A percentile compares a stretch with the other conserved stretches of the same genome.
Conservation (phyloP, 2,888 invertebrate genomes). For the Cinara cedri region DNA sequence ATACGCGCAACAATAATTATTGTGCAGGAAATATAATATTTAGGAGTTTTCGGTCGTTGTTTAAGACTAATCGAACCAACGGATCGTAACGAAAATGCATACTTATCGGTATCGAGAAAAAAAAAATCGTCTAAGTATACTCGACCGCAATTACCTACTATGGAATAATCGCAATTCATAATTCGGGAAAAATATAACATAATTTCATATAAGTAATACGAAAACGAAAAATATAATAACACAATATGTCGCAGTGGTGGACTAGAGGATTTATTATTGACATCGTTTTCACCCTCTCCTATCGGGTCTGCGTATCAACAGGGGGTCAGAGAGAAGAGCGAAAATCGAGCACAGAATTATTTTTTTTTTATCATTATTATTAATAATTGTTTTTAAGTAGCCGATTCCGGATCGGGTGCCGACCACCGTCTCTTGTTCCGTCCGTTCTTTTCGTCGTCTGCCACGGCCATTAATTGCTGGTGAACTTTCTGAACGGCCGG, state of each 20-base stretch:
- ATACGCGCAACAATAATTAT: neutral
- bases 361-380: too few relatives aligned
- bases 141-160: neutral
- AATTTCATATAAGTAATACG: neutral
- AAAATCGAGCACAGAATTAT: neutral
- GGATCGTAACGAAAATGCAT: neutral
- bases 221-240: neutral
- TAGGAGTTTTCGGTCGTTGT: neutral
- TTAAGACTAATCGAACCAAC: neutral
- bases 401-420: conserved; percentile 56
- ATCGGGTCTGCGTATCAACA: too few relatives aligned
- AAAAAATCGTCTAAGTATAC: neutral
- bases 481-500: conserved; percentile 13
- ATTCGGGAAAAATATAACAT: neutral
- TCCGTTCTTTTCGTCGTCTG: conserved; percentile 46
- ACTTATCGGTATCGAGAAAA: neutral
- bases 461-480: conserved; percentile 6
- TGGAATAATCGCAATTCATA: neutral
- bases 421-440: conserved; percentile 58
- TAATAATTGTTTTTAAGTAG: conserved; percentile 5
- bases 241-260: conserved; percentile 1
- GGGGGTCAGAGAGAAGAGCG: neutral
- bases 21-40: neutral
- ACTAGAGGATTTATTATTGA: conserved; percentile 24
- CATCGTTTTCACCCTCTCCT: conserved; percentile 1